Percentiles rank a stretch among this genome's conserved stretches.
These are phyloP conservation scores for Metalampra italica DNA, from an alignment of 2,888 invertebrate genomes.

Conservation along the genomic window DNA sequence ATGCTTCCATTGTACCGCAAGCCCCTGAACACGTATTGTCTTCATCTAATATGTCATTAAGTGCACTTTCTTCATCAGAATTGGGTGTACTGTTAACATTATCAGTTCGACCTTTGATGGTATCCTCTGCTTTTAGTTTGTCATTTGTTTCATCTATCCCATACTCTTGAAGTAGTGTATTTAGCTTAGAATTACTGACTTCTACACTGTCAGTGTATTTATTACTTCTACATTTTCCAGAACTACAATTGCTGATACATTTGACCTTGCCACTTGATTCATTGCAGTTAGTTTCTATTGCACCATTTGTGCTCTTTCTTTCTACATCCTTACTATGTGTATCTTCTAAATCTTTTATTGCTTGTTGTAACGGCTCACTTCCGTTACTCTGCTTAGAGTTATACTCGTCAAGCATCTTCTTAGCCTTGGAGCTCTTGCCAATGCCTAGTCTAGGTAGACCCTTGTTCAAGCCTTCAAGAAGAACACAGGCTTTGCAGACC, in stretches of 20 bases:
- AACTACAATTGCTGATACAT: slow-evolving; percentile 31
- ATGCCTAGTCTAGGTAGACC: slow-evolving; percentile 95
- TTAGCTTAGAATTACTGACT: slow-evolving; percentile 41
- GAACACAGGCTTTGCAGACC: slow-evolving; percentile 97
- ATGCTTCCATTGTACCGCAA: slow-evolving; percentile 50
- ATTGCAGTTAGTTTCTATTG: background rate
- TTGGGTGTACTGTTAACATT: slow-evolving; percentile 16
- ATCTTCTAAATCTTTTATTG: slow-evolving; percentile 43
- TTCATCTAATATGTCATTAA: slow-evolving; percentile 30
- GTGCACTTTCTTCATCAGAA: slow-evolving; percentile 31
- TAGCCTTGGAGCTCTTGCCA: slow-evolving; percentile 90
- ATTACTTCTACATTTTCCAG: slow-evolving; percentile 28
- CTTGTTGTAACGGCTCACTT: slow-evolving; percentile 12
- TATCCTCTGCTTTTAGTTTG: slow-evolving; percentile 3
- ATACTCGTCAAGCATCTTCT: slow-evolving; percentile 80
- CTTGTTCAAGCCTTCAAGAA: slow-evolving; percentile 96
- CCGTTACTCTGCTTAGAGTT: slow-evolving; percentile 38
- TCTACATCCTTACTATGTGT: slow-evolving; percentile 17
- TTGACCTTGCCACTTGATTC: slow-evolving; percentile 14
- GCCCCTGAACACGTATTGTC: slow-evolving; percentile 53
- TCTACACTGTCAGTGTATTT: slow-evolving; percentile 15
- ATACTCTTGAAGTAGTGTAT: slow-evolving; percentile 45
- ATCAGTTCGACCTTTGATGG: slow-evolving; percentile 10
- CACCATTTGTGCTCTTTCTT: slow-evolving; percentile 17
- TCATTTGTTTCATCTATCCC: slow-evolving; percentile 30